Percentiles rank a stretch among this genome's conserved stretches.
phyloP scores from a whole-genome alignment of 2,113 vertebrate species.

The Tachysurus fulvidraco region DNA sequence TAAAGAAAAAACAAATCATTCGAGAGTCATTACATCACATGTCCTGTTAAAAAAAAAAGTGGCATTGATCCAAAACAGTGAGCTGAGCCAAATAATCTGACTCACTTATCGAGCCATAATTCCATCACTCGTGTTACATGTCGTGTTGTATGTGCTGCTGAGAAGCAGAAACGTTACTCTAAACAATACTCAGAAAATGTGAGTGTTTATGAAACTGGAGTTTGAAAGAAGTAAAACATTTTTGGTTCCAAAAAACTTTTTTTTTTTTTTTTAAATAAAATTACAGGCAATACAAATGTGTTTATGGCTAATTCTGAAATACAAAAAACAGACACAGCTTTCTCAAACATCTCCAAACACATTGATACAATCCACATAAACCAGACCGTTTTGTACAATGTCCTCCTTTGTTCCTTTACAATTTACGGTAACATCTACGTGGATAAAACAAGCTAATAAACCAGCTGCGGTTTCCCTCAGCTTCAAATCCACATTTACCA shows the following conservation, averaged over 20 bases:
- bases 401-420: neutral
- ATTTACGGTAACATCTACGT: neutral
- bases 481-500: neutral
- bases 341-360: neutral
- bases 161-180: neutral
- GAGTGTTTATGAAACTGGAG: neutral
- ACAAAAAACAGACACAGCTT: conserved; percentile 13
- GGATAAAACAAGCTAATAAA: neutral
- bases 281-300: neutral
- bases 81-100: neutral
- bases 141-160: too few species aligned
- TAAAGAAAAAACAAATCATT: neutral
- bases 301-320: neutral
- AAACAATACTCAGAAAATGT: neutral
- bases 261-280: conserved; percentile 15
- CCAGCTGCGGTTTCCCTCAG: neutral
- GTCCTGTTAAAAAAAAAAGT: neutral
- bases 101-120: neutral
- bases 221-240: neutral
- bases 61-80: neutral
- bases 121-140: neutral
- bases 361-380: neutral
- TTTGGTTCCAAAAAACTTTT: neutral
- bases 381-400: neutral
- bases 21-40: neutral